A percentile compares a stretch with the other conserved stretches of the same genome.
Evolutionary conservation across 1,140 invertebrate genomes (phyloP).

Genomic region (Aporrectodea caliginosa): DNA sequence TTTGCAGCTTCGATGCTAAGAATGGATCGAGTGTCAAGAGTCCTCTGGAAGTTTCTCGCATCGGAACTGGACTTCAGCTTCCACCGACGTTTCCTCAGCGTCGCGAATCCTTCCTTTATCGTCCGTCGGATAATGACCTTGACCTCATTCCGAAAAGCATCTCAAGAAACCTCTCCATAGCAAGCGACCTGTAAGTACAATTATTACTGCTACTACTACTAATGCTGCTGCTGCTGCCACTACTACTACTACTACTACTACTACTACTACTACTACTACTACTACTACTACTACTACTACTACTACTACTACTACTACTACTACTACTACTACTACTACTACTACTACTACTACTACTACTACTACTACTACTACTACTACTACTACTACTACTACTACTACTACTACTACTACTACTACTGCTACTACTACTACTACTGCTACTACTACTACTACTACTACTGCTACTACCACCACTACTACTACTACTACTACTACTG

Average conservation of each 20-base stretch:
- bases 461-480: background rate
- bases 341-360: constrained; percentile 2
- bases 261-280: constrained; percentile 2
- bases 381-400: background rate
- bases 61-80: background rate
- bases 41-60: background rate
- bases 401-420: background rate
- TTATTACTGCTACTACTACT: background rate
- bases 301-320: constrained; percentile 3
- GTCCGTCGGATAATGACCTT: background rate
- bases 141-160: background rate
- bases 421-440: background rate
- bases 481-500: background rate
- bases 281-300: constrained; percentile 2
- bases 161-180: background rate
- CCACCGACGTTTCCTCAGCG: background rate
- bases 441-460: background rate
- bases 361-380: constrained; percentile 3
- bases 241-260: constrained; percentile 3
- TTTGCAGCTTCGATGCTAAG: background rate
- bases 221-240: background rate
- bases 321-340: constrained; percentile 2
- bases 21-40: background rate
- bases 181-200: background rate
- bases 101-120: background rate